Evolutionary conservation across 2,797 vertebrate species (phyloP).

Genomic region (Alca torda): DNA sequence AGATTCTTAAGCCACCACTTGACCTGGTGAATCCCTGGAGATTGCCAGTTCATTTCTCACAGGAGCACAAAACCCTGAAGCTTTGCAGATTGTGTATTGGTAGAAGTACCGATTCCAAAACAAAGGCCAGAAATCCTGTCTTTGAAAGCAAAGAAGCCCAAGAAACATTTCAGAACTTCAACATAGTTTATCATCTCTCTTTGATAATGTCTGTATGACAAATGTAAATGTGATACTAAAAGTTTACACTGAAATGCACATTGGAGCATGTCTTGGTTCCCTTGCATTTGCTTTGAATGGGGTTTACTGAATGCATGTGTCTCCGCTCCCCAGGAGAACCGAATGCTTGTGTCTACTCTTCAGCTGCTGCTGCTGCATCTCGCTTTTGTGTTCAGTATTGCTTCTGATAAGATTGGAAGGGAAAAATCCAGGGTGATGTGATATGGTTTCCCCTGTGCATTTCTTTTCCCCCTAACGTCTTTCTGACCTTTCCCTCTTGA

Average conservation of each 20-base stretch:
- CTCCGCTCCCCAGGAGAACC: neutral
- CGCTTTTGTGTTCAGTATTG: neutral
- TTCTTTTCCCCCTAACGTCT: neutral
- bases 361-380: neutral
- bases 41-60: neutral
- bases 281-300: neutral
- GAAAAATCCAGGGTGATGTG: neutral
- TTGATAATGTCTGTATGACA: neutral
- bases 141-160: neutral
- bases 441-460: neutral
- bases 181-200: neutral
- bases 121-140: neutral
- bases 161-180: neutral
- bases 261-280: neutral
- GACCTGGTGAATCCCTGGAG: neutral
- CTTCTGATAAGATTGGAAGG: neutral
- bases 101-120: neutral
- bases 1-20: neutral
- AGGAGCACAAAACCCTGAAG: neutral
- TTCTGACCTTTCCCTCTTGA: neutral
- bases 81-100: neutral
- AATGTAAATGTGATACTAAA: neutral
- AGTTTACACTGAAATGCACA: neutral
- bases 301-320: neutral
- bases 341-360: neutral